Conservation (phyloP, 2,113 vertebrate genomes). For the Nestor notabilis region DNA sequence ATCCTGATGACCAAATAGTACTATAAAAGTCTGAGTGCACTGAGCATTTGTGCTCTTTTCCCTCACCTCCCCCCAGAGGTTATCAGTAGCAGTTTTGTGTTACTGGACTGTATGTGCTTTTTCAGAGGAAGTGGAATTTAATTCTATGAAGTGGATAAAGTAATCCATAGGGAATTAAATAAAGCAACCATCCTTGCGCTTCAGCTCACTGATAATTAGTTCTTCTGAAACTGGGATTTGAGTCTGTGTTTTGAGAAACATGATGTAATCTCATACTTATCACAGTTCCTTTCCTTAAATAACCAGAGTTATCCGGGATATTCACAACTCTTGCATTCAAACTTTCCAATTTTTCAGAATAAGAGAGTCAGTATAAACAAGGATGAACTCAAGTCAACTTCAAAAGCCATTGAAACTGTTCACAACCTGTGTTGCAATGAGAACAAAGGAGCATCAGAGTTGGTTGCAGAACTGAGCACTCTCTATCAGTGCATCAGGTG, state of each 20-base stretch:
- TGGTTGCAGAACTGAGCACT: slow-evolving; percentile 94
- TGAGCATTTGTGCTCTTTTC: not conserved
- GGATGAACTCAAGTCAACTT: slow-evolving; percentile 95
- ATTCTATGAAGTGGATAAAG: not conserved
- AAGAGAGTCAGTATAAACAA: slow-evolving; percentile 98
- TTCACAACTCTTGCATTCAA: not conserved
- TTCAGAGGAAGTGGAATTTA: not conserved
- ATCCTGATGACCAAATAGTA: not conserved
- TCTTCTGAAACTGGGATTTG: not conserved
- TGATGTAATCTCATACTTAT: not conserved
- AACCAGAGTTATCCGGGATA: not conserved
- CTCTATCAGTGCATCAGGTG: slow-evolving; percentile 93
- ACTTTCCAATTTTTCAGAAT: slow-evolving; percentile 78
- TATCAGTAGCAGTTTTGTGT: not conserved
- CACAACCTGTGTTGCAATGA: slow-evolving; percentile 97
- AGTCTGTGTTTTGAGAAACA: not conserved
- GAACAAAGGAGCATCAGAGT: slow-evolving; percentile 96
- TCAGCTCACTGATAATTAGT: not conserved
- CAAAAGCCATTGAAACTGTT: slow-evolving; percentile 94
- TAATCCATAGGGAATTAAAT: not conserved
- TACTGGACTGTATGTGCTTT: not conserved
- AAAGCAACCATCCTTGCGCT: not conserved
- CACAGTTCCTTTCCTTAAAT: not conserved
- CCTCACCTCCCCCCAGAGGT: not conserved
- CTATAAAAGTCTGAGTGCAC: not conserved